Base-by-base conservation (phyloP, 2,888 invertebrate genomes). In the Vanessa cardui region DNA sequence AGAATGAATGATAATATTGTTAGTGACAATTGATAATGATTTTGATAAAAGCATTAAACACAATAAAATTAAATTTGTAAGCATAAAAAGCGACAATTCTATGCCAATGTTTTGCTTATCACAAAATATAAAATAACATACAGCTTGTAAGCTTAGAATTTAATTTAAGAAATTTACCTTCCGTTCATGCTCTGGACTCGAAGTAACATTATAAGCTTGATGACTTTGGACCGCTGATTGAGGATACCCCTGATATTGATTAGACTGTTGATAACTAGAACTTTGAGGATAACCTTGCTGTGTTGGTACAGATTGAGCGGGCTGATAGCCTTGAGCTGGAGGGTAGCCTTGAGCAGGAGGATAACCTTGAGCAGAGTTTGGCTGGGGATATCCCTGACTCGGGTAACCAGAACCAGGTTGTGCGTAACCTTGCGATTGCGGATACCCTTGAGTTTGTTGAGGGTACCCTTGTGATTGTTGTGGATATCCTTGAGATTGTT, bases 61-160 rank as follows among this genome's bases (percentile, higher is more conserved):
- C 2, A 31, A 46, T 44, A 45, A 45, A 18, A 12, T 33, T 26
- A 58, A 58, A 64, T 58, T 49, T 58, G 54, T 56, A 69, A 66
- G 66, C 58, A 69, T 50, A 49, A 54, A 63, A 60, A 62, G 49
- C 26, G 62, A 62, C 62, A 73, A 74, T 72, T 69, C 33, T 67
- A 71, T 58, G 71, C 66, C 70, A 76, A 77, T 81, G 83, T 84
- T 84, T 83, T 87, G 85, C 80, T 88, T 87, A 88, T 88, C 88
- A 87, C 86, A 86, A 80, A 76, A 71, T 74, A 75, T 69, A 21
- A 72, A 73, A 74, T 69, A 74, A 76, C 68, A 73, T 62, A 66
- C 12, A 39, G 39, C 39, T 12, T 39, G 46, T 33, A n/a, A 62
- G 60, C 56, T 62, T 18, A 61, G 45, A 56, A 62, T 78, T 72